Evolutionary conservation across 2,888 invertebrate genomes (phyloP).

Genomic region (Thyatira batis): DNA sequence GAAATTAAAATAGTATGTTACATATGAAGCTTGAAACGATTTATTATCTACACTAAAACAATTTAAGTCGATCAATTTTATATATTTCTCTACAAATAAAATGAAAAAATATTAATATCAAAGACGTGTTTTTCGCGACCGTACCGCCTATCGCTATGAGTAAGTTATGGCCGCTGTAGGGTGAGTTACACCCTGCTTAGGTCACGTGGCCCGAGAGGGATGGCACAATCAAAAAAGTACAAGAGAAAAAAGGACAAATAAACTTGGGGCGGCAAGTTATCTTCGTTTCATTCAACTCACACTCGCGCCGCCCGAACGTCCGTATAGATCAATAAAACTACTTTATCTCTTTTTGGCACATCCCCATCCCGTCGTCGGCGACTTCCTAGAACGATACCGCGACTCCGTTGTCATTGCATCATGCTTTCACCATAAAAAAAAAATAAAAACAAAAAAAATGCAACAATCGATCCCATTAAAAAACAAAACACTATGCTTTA

Average conservation of each 20-base stretch:
- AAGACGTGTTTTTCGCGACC: slow-evolving; percentile 75
- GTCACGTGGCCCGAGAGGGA: slow-evolving; percentile 78
- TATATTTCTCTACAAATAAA: slow-evolving; percentile 39
- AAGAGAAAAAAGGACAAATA: slow-evolving; percentile 57
- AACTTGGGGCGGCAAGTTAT: slow-evolving; percentile 81
- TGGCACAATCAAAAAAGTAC: slow-evolving; percentile 49
- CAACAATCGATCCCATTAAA: slow-evolving; percentile 11
- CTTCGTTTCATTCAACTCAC: slow-evolving; percentile 83
- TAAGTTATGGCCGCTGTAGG: slow-evolving; percentile 82
- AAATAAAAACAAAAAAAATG: slow-evolving; percentile 16
- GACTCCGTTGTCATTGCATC: slow-evolving; percentile 42
- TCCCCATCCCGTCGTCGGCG: slow-evolving; percentile 77
- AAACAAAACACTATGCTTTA: slow-evolving; percentile 35
- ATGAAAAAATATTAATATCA: slow-evolving; percentile 56
- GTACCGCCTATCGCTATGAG: slow-evolving; percentile 82
- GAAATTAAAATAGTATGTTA: no score
- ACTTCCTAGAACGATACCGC: slow-evolving; percentile 75
- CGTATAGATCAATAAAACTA: slow-evolving; percentile 84
- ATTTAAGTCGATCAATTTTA: no score
- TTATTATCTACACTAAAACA: no score
- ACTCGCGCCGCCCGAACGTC: slow-evolving; percentile 80
- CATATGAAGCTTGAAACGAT: no score
- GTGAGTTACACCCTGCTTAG: slow-evolving; percentile 83
- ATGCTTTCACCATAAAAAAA: slow-evolving; percentile 63
- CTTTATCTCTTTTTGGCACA: slow-evolving; percentile 84